Base-by-base conservation (phyloP, 23 tunicate genomes). In the Pegea sp. region DNA sequence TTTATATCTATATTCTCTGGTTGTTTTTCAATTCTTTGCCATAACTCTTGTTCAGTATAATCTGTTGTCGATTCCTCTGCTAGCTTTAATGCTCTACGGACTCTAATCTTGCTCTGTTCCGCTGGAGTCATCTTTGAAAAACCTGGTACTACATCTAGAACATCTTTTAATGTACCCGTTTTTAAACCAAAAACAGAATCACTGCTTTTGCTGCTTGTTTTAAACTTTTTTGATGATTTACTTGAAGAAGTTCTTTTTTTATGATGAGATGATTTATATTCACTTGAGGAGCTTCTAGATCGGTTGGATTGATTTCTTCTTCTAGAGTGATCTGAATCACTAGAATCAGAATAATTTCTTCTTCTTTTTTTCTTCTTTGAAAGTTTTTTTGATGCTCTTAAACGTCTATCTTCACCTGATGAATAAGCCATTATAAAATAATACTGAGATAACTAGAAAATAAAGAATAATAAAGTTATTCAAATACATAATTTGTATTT, bases 91-190 rank as follows among this genome's bases (percentile, higher is more conserved):
- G 72, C 72, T 30, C 72, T 43, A 22, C 63, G 66, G 30, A 74
- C 55, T 24, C 84, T 34, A 24, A 74, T 74, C n/a, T 44, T 34
- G 44, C 67, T 59, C 26, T 65, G 84, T 43, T 74, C 84, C 1
- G 67, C 84, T 1, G 72, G 72, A 19, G 69, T 60, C 80, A 72
- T 72, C 61, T 72, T 64, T 44, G 80, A 72, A 57, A 72, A 72
- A 34, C 80, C 80, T 1, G 80, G 80, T 3, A 64, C 48, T 3
- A 72, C 64, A 24, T 72, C 80, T 65, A 72, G 57, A 19, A 72
- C 71, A 50, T 72, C 80, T 33, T 65, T 72, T 16, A 38, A 8
- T 8, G 46, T 38, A 8, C 46, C 46, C 16, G 46, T 38, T 16
- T 38, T 38, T 38, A 8, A 8, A 38, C 46, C 46, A 38, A 38